Evolutionary conservation across 2,113 vertebrate species (phyloP), one percentile per base, ranked within the genome.

Genomic region (Saimiri boliviensis): DNA sequence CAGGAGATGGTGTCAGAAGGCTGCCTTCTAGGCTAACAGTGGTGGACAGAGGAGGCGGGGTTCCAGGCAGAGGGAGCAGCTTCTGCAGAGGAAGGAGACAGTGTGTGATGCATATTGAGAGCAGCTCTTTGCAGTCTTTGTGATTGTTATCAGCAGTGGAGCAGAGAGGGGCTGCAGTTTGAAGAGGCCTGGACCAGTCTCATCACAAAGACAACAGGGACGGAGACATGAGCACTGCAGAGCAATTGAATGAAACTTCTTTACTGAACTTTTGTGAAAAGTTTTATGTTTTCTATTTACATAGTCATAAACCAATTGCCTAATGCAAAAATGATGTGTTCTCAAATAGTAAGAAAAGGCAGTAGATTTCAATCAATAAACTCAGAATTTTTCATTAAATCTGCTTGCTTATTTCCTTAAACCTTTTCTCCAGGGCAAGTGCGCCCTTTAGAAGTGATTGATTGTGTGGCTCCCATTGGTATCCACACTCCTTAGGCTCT

Each of bases 281-380:
- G 63, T 54, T 94, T 66, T 86, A 76, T 91, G 56, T 95, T 77
- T 96, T 83, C 89, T 94, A 5, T 97, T 95, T 90, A 93, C 42
- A 23, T 79, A 80, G 40, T 60, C 77, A 73, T 68, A 93, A 83
- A 95, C 91, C 19, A 42, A 79, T 86, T 68, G 89, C 88, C 79
- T 91, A 68, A 25, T 93, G 86, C 74, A 96, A 91, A 97, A 96
- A 91, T 56, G 93, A 81, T 92, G 80, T 96, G 63, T 79, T 97
- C 70, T 94, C 58, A 81, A 89, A 85, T 74, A 74, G 85, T 30
- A 91, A 96, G 88, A 86, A 98, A 94, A 95, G 49, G n/a, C 74
- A 93, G 89, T 74, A 79, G 91, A 95, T 94, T 97, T 96, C 83
- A 74, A 84, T 98, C 95, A 85, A 96, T 94, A 96, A 84, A 89